Evolutionary conservation across 1,140 invertebrate species (phyloP).

Genomic region (Drosophila nannoptera): DNA sequence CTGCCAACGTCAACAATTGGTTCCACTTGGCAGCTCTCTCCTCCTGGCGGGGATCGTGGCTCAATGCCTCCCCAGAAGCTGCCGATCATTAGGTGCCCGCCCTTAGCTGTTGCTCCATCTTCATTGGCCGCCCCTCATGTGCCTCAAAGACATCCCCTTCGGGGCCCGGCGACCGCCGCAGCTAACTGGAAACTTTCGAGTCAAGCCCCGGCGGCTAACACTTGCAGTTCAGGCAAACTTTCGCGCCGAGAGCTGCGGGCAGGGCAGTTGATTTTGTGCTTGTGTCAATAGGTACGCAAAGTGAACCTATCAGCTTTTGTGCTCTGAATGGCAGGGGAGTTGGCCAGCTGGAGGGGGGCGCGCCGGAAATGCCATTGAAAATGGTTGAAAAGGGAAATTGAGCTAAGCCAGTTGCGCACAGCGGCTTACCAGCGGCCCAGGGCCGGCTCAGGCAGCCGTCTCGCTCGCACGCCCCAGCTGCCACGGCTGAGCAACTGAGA

Average conservation of each 20-base stretch:
- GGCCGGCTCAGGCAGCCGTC: conserved; percentile 1
- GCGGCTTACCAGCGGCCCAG: conserved; percentile 46
- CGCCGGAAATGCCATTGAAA: conserved; percentile 74
- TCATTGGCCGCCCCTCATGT: too few relatives aligned
- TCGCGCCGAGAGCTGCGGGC: too few relatives aligned
- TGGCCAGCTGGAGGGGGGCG: conserved; percentile 29
- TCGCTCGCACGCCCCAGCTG: background rate
- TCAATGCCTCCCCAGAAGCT: too few relatives aligned
- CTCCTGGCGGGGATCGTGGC: too few relatives aligned
- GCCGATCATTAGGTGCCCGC: too few relatives aligned
- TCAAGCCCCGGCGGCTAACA: background rate
- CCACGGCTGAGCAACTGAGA: too few relatives aligned
- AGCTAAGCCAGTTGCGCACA: conserved; percentile 69
- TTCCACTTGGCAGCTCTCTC: too few relatives aligned
- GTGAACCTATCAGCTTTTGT: conserved; percentile 63
- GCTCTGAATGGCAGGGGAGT: background rate
- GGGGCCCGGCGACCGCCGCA: background rate
- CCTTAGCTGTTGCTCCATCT: too few relatives aligned
- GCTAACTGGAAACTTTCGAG: background rate
- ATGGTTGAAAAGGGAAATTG: conserved; percentile 76
- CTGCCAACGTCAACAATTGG: background rate
- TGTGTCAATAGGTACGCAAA: conserved; percentile 46
- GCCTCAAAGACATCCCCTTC: too few relatives aligned
- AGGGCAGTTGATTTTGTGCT: conserved; percentile 8
- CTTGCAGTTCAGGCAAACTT: too few relatives aligned